phyloP scores from a whole-genome alignment of 1,140 invertebrate species.

The Leptonema lineaticorne region DNA sequence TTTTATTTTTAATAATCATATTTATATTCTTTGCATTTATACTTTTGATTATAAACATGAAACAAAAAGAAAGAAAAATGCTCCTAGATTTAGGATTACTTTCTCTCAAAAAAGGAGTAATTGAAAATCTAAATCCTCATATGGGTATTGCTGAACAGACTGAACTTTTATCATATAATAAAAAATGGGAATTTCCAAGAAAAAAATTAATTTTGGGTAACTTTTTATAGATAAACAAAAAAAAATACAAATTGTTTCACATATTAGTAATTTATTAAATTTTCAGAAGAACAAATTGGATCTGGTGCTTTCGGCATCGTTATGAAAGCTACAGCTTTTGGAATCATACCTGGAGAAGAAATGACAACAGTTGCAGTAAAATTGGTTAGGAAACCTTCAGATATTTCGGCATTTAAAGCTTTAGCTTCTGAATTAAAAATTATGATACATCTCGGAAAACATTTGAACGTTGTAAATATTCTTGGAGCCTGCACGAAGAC shows the following conservation, averaged over 20 bases:
- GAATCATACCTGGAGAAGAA: conserved; percentile 70
- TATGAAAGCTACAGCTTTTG: conserved; percentile 80
- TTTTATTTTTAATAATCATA: conserved; percentile 39
- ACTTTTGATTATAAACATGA: conserved; percentile 57
- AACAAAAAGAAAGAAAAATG: conserved; percentile 63
- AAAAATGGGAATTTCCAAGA: conserved; percentile 85
- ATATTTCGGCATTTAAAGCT: conserved; percentile 73
- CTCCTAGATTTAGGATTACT: conserved; percentile 67
- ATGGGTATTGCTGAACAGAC: conserved; percentile 88
- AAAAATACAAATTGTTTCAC: no score
- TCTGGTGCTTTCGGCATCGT: conserved; percentile 92
- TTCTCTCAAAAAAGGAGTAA: conserved; percentile 77
- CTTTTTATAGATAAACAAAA: no score
- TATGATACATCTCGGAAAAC: conserved; percentile 92
- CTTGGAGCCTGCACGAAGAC: conserved; percentile 91
- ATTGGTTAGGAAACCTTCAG: conserved; percentile 79
- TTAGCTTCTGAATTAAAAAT: conserved; percentile 92
- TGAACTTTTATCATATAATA: conserved; percentile 86
- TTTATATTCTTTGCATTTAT: conserved; percentile 47
- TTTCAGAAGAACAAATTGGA: conserved; percentile 76
- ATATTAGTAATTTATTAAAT: no score
- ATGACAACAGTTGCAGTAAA: conserved; percentile 79
- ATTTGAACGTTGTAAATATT: conserved; percentile 93
- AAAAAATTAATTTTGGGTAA: conserved; percentile 78
- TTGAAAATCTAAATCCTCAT: conserved; percentile 84